Percentiles rank a stretch among this genome's conserved stretches.
These are phyloP conservation scores for Amphimallon solstitiale DNA, from an alignment of 2,888 invertebrate genomes.

Conservation along the genomic window DNA sequence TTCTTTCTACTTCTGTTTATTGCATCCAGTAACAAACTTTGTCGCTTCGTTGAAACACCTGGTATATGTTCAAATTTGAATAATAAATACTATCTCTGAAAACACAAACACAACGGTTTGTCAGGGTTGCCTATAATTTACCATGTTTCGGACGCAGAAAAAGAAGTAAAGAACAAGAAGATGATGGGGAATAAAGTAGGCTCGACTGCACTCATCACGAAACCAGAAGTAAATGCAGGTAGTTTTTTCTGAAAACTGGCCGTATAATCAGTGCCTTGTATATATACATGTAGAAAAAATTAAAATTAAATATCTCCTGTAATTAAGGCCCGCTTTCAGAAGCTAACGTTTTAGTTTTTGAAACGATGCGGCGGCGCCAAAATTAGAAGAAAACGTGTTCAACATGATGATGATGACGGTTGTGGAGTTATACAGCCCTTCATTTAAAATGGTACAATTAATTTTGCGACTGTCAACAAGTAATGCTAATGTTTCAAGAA, in stretches of 20 bases:
- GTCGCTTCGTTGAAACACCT: background rate
- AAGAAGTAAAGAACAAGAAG: background rate
- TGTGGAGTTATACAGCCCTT: slow-evolving; percentile 2
- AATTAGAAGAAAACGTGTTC: slow-evolving; percentile 15
- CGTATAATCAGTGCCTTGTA: slow-evolving; percentile 41
- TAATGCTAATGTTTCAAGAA: background rate
- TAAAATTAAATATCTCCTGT: slow-evolving; percentile 45
- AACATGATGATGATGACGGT: background rate
- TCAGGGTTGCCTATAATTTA: slow-evolving; percentile 7
- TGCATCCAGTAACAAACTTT: background rate
- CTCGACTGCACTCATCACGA: background rate
- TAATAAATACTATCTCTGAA: slow-evolving; percentile 4
- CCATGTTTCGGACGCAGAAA: background rate
- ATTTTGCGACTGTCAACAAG: background rate
- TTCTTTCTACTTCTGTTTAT: background rate
- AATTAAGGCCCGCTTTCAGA: slow-evolving; percentile 47
- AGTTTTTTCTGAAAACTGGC: slow-evolving; percentile 36
- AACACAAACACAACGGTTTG: background rate
- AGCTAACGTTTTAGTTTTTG: slow-evolving; percentile 39
- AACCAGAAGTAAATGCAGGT: slow-evolving; percentile 35
- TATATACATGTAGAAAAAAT: slow-evolving; percentile 37
- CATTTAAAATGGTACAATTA: background rate
- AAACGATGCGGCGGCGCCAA: slow-evolving; percentile 31
- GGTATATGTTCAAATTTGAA: slow-evolving; percentile 8
- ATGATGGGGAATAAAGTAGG: background rate